A percentile compares a stretch with the other conserved stretches of the same genome.
These are phyloP conservation scores for Chaetura pelagica DNA, from an alignment of 2,113 vertebrate genomes.

Conservation along the genomic window DNA sequence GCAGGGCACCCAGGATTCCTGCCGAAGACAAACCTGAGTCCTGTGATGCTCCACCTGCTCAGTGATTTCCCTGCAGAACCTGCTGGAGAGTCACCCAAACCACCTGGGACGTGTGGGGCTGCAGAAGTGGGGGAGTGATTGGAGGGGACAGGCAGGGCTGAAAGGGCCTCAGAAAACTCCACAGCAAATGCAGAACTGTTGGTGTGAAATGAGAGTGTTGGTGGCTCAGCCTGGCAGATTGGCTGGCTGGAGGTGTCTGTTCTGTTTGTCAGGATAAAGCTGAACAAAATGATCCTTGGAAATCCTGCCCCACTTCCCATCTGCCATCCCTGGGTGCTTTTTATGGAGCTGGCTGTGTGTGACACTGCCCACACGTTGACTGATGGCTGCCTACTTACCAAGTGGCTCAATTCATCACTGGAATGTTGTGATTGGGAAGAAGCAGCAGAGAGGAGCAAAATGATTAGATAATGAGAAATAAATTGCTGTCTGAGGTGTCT, in stretches of 20 bases:
- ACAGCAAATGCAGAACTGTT: background rate
- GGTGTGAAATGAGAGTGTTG: background rate
- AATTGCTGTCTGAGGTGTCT: background rate
- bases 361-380: background rate
- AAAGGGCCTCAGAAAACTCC: background rate
- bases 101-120: background rate
- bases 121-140: background rate
- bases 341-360: background rate
- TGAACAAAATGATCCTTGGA: background rate
- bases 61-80: background rate
- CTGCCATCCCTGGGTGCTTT: background rate
- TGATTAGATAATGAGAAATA: slow-evolving; percentile 15
- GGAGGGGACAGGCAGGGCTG: background rate
- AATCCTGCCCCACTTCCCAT: background rate
- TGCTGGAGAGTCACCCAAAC: background rate
- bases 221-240: background rate
- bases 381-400: background rate
- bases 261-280: background rate
- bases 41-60: accelerated
- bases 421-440: slow-evolving; percentile 8
- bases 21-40: background rate
- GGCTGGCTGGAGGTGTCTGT: background rate
- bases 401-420: slow-evolving; percentile 25
- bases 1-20: background rate
- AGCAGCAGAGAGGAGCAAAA: slow-evolving; percentile 6